Evolutionary conservation across 1,140 invertebrate species (phyloP).

Genomic region (Pollicipes pollicipes): DNA sequence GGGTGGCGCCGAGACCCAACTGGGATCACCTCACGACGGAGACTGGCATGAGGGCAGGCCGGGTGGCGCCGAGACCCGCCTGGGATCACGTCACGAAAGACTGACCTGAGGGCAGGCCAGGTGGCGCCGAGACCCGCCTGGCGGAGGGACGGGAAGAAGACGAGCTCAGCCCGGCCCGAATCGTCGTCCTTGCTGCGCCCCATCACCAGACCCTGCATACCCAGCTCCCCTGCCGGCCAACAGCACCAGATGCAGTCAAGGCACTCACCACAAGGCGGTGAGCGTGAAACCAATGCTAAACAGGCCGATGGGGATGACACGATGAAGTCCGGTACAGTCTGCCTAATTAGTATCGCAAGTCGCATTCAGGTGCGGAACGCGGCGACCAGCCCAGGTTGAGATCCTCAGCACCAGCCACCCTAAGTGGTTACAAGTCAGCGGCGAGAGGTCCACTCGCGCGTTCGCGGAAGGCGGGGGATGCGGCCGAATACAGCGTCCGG

Average conservation of each 20-base stretch:
- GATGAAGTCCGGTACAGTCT: neutral
- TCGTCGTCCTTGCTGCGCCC: constrained; percentile 30
- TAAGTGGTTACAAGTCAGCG: no score
- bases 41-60: no score
- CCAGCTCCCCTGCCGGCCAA: constrained; percentile 24
- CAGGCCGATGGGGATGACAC: neutral
- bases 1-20: no score
- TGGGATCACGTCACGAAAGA: no score
- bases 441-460: no score
- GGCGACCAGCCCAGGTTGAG: no score
- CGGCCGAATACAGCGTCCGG: no score
- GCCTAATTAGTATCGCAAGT: neutral
- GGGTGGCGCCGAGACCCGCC: no score
- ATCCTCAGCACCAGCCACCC: no score
- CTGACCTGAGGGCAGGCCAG: constrained; percentile 20
- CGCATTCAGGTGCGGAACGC: constrained; percentile 1
- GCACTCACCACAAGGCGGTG: neutral
- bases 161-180: constrained; percentile 25
- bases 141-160: constrained; percentile 24
- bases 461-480: no score
- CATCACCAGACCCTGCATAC: constrained; percentile 22
- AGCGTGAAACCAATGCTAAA: neutral
- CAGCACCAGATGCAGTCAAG: neutral
- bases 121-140: constrained; percentile 21
- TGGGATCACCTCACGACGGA: no score